Evolutionary conservation across 1,140 invertebrate genomes (phyloP), one percentile per base, ranked within the genome.

Genomic region (Tetramorium alpestre): DNA sequence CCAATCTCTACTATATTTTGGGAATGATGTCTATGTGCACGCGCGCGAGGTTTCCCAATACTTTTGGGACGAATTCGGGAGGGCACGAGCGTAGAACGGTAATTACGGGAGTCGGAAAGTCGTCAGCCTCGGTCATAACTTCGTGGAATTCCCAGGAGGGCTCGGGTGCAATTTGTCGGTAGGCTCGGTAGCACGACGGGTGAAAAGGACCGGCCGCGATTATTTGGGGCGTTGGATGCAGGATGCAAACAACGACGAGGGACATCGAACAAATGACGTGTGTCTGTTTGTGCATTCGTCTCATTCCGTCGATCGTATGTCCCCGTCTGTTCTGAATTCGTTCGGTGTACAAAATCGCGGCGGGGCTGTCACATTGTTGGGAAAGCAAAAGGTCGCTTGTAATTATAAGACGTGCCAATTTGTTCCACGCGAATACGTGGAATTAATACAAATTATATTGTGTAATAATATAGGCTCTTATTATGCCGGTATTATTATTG

Each of bases 21-120:
- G 69, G 58, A 75, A 84, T 84, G 80, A 75, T 75, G 80, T 60
- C 25, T 73, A 62, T 44, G 80, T 73, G 51, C 78, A 72, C 65
- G 80, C 80, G 80, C 67, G 28, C 80, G 80, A 75, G 89, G 75
- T 76, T 88, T 81, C 81, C 86, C 87, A 86, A 90, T 90, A 90
- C 81, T 90, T 90, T 88, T 90, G 89, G 89, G 89, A 90, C 89
- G 77, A 88, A 86, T 88, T 88, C 88, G 87, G 72, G 72, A 80
- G 87, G 77, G 90, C 89, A 90, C 72, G 69, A 69, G 85, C 89
- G 89, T 88, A 92, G 93, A 93, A 92, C 91, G 94, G 93, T 94
- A 94, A 94, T 94, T 94, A 93, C 91, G 89, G 85, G 87, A 94
- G 92, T 93, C 93, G 90, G 91, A 91, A 94, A 94, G 92, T 94